A percentile compares a stretch with the other conserved stretches of the same genome.
phyloP scores from a whole-genome alignment of 2,113 vertebrate genomes.

The Vidua chalybeata region DNA sequence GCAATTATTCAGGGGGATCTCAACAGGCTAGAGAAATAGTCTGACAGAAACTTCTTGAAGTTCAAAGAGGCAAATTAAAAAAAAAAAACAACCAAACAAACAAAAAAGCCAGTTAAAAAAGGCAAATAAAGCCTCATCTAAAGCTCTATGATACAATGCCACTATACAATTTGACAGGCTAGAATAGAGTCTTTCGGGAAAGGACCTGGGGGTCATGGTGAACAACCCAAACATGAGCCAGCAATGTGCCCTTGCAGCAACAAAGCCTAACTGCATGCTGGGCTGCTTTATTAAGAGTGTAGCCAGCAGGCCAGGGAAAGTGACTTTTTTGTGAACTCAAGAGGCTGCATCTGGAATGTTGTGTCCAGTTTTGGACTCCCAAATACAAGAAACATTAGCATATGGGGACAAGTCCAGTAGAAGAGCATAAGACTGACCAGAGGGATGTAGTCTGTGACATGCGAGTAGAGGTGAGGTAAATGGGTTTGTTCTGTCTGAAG shows the following conservation, averaged over 20 bases:
- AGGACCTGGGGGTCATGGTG: background rate
- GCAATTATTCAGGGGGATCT: background rate
- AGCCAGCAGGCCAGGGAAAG: background rate
- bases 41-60: background rate
- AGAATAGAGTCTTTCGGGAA: background rate
- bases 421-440: background rate
- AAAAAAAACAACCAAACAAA: background rate
- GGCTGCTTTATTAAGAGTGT: background rate
- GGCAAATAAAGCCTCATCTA: background rate
- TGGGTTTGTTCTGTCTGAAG: background rate
- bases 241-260: background rate
- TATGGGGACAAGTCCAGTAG: background rate
- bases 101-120: background rate
- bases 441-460: background rate
- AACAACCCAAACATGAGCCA: background rate
- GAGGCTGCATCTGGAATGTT: background rate
- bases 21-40: background rate
- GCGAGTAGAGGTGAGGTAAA: background rate
- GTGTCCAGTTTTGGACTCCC: background rate
- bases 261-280: background rate
- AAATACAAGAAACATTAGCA: background rate
- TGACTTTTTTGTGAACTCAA: background rate
- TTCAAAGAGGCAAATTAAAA: background rate
- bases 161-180: background rate
- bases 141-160: background rate